Conservation (phyloP, 2,797 vertebrate species). For the Galago senegalensis region DNA sequence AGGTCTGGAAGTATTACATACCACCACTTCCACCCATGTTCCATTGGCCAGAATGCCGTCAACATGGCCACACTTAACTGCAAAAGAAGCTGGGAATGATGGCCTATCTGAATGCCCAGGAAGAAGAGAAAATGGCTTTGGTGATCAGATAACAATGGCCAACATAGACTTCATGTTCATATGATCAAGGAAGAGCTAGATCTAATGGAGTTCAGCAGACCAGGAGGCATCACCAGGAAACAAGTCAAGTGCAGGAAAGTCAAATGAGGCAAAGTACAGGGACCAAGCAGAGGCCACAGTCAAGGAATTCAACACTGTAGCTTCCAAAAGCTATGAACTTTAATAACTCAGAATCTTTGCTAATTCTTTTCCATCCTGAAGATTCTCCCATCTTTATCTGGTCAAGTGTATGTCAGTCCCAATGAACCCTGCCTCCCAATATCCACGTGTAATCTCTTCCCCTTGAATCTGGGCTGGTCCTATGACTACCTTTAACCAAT, state of each 20-base stretch:
- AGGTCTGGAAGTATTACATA: not conserved
- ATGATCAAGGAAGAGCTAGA: slow-evolving; percentile 2
- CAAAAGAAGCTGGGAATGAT: not conserved
- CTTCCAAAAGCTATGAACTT: not conserved
- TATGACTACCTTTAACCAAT: not conserved
- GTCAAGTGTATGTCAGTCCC: not conserved
- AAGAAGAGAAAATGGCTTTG: slow-evolving; percentile 42
- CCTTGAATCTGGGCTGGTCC: not conserved
- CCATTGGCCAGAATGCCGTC: not conserved
- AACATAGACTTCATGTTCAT: not conserved
- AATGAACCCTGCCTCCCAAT: not conserved
- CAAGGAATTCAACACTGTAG: not conserved
- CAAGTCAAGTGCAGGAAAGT: not conserved
- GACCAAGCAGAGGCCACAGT: not conserved
- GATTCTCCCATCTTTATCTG: not conserved
- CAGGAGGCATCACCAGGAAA: not conserved
- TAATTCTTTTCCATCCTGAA: not conserved
- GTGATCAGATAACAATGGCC: not conserved
- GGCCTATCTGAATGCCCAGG: not conserved
- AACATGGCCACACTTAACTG: not conserved
- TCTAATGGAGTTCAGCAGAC: slow-evolving; percentile 25
- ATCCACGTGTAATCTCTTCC: not conserved
- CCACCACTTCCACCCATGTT: not conserved
- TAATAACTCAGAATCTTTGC: not conserved
- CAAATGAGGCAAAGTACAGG: not conserved